phyloP scores from a whole-genome alignment of 2,113 vertebrate genomes.

The Erythrolamprus reginae region DNA sequence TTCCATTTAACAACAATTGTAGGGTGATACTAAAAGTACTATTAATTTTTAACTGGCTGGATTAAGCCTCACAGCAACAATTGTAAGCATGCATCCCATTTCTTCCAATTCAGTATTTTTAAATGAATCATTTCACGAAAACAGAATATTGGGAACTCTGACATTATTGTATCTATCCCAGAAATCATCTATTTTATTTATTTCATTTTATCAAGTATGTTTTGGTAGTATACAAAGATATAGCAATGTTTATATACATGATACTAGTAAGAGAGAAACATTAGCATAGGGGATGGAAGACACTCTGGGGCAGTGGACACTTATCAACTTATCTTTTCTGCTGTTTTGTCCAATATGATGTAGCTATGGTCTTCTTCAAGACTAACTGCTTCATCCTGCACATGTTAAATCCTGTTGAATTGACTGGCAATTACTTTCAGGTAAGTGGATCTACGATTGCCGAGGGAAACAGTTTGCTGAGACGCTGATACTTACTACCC shows the following conservation, averaged over 20 bases:
- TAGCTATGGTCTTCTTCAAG: slow-evolving; percentile 2
- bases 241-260: too few species aligned
- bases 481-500: slow-evolving; percentile 24
- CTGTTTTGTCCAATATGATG: slow-evolving; percentile 14
- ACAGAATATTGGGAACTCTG: slow-evolving; percentile 38
- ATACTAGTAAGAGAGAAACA: too few species aligned
- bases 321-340: slow-evolving; percentile 38
- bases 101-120: slow-evolving; percentile 30
- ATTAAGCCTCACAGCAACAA: not conserved
- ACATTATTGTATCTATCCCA: slow-evolving; percentile 45
- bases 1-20: not conserved
- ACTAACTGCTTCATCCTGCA: not conserved
- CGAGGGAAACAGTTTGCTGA: slow-evolving; percentile 22
- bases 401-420: not conserved
- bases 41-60: not conserved
- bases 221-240: too few species aligned
- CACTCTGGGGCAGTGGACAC: slow-evolving; percentile 40
- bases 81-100: not conserved
- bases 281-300: too few species aligned
- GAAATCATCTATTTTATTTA: slow-evolving; percentile 36
- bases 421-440: not conserved
- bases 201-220: too few species aligned
- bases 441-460: not conserved
- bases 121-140: slow-evolving; percentile 54
- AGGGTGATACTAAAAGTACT: not conserved